Evolutionary conservation across 2,888 invertebrate species (phyloP).

Genomic region (Fragum fragum): DNA sequence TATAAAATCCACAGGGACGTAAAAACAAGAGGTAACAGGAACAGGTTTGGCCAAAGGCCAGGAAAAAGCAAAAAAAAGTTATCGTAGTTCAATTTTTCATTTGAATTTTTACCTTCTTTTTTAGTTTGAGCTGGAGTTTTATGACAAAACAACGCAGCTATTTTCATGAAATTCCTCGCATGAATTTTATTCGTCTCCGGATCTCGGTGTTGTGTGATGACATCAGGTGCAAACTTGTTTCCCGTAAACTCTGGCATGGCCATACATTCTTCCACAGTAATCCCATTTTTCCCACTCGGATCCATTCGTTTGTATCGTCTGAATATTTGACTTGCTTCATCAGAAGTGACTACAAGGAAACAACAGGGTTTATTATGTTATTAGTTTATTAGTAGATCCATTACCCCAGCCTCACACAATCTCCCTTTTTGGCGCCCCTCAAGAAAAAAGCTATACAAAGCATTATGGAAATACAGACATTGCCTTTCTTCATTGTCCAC

Average conservation of each 20-base stretch:
- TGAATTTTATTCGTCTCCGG: conserved; percentile 66
- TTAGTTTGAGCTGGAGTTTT: conserved; percentile 71
- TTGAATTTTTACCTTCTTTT: conserved; percentile 78
- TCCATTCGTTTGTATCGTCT: conserved; percentile 70
- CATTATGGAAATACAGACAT: no score
- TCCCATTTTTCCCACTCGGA: conserved; percentile 68
- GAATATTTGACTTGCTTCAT: conserved; percentile 69
- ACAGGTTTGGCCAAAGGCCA: no score
- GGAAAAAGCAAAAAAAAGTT: no score
- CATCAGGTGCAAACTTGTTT: conserved; percentile 71
- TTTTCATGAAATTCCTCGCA: conserved; percentile 72
- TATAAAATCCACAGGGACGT: no score
- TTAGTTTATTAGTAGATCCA: no score
- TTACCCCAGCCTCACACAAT: no score
- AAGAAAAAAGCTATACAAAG: no score
- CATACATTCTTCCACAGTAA: conserved; percentile 69
- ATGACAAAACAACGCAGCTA: conserved; percentile 73
- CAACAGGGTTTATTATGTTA: no score
- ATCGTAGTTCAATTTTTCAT: no score
- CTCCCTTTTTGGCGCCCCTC: no score
- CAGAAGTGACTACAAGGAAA: conserved; percentile 66
- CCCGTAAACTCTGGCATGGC: conserved; percentile 78
- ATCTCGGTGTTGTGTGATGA: conserved; percentile 71
- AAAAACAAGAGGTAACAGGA: no score
- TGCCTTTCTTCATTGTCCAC: no score